Conservation (phyloP, 1,140 invertebrate species). For the Stegodyphus dumicola region DNA sequence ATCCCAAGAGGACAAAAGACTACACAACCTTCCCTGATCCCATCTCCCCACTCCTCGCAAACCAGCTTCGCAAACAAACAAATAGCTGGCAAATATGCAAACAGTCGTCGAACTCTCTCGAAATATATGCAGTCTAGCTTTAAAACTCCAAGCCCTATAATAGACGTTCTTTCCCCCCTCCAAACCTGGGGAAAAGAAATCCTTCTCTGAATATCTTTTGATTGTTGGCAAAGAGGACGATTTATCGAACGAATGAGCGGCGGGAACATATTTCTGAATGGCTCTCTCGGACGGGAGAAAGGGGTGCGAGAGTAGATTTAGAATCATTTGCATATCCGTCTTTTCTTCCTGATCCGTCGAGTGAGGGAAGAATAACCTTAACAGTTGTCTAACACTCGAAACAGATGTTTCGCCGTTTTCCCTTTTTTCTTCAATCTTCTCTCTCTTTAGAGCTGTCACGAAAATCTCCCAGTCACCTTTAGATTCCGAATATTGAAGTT, state of each 20-base stretch:
- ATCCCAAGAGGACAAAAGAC: too few relatives aligned
- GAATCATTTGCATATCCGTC: conserved; percentile 56
- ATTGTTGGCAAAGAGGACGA: conserved; percentile 59
- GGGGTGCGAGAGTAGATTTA: conserved; percentile 50
- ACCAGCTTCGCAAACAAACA: conserved; percentile 46
- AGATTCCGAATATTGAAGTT: conserved; percentile 1
- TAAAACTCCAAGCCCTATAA: conserved; percentile 58
- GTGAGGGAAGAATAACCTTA: conserved; percentile 57
- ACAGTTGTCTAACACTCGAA: conserved; percentile 58
- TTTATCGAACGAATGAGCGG: conserved; percentile 46
- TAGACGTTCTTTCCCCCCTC: background rate
- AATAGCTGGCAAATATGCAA: conserved; percentile 14
- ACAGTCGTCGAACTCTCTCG: background rate
- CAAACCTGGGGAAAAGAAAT: conserved; percentile 20
- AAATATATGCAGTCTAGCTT: conserved; percentile 43
- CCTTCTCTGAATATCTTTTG: conserved; percentile 57
- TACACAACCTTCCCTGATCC: background rate
- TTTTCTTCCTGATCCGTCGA: conserved; percentile 9
- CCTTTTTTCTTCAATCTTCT: conserved; percentile 14
- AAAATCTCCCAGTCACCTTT: conserved; percentile 52
- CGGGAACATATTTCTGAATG: conserved; percentile 59
- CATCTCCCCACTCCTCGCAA: background rate
- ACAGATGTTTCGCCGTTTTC: conserved; percentile 52
- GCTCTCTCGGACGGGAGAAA: conserved; percentile 1
- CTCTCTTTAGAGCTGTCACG: conserved; percentile 29